These are phyloP conservation scores for Oxytorus armatus DNA, from an alignment of 2,888 invertebrate genomes.

Conservation along the genomic window DNA sequence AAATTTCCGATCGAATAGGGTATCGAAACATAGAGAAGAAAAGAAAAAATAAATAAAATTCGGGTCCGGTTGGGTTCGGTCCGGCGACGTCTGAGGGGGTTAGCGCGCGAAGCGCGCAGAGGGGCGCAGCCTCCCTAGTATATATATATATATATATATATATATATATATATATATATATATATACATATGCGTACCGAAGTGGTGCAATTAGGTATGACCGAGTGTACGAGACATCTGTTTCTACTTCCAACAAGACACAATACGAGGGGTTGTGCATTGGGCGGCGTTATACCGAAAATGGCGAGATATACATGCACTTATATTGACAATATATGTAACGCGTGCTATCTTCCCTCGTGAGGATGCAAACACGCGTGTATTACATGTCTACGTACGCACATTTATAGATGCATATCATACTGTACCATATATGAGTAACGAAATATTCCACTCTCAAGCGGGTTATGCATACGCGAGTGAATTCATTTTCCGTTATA, in stretches of 20 bases:
- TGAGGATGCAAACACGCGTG: constrained; percentile 22
- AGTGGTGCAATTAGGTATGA: constrained; percentile 11
- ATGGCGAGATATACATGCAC: constrained; percentile 13
- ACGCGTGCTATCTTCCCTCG: not conserved
- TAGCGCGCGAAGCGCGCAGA: too few relatives aligned
- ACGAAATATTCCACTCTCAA: too few relatives aligned
- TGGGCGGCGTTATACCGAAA: constrained; percentile 5
- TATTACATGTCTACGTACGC: not conserved
- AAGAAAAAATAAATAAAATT: too few relatives aligned
- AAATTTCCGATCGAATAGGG: too few relatives aligned
- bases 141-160: too few relatives aligned
- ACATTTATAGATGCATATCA: not conserved
- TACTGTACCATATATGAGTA: not conserved
- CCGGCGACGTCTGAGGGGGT: too few relatives aligned
- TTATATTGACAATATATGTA: constrained; percentile 2
- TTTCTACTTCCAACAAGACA: constrained; percentile 22
- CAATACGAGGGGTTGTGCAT: not conserved
- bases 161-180: too few relatives aligned
- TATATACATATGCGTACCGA: not conserved
- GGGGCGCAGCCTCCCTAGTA: too few relatives aligned
- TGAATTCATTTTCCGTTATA: too few relatives aligned
- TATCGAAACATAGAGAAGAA: too few relatives aligned
- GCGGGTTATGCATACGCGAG: too few relatives aligned
- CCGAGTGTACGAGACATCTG: constrained; percentile 27
- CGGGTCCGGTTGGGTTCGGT: too few relatives aligned